Conservation (phyloP, 2,888 invertebrate genomes). For the Serripes groenlandicus region DNA sequence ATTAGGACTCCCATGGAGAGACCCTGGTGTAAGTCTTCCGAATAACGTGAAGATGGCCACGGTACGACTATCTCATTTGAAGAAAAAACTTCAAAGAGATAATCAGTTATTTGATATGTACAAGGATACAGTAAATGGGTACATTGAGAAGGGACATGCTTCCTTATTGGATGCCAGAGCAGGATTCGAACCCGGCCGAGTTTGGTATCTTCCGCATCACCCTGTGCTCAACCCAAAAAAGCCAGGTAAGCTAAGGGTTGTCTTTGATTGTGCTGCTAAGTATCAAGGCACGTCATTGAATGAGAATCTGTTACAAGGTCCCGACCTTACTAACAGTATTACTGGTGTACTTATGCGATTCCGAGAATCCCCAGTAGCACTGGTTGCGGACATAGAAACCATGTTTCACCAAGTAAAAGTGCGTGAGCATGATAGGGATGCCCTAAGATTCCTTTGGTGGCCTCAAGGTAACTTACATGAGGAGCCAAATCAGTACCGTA, state of each 20-base stretch:
- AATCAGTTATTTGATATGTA: no score
- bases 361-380: slow-evolving; percentile 51
- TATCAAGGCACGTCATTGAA: slow-evolving; percentile 61
- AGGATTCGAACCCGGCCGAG: no score
- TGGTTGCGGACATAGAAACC: slow-evolving; percentile 60
- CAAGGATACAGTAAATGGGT: no score
- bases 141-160: no score
- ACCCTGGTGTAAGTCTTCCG: no score
- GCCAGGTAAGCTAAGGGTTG: slow-evolving; percentile 44
- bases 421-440: slow-evolving; percentile 40
- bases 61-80: no score
- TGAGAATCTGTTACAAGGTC: slow-evolving; percentile 57
- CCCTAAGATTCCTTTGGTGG: slow-evolving; percentile 65
- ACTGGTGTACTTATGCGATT: slow-evolving; percentile 62
- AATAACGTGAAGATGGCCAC: no score
- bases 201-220: slow-evolving; percentile 64
- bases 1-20: no score
- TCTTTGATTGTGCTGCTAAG: slow-evolving; percentile 59
- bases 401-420: slow-evolving; percentile 63
- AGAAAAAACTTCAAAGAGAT: no score
- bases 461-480: slow-evolving; percentile 36
- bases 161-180: no score
- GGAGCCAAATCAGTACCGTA: slow-evolving; percentile 26
- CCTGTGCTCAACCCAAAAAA: slow-evolving; percentile 50
- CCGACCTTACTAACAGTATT: slow-evolving; percentile 66